A percentile compares a stretch with the other conserved stretches of the same genome.
phyloP scores from a whole-genome alignment of 2,113 vertebrate species.

The Fukomys damarensis region DNA sequence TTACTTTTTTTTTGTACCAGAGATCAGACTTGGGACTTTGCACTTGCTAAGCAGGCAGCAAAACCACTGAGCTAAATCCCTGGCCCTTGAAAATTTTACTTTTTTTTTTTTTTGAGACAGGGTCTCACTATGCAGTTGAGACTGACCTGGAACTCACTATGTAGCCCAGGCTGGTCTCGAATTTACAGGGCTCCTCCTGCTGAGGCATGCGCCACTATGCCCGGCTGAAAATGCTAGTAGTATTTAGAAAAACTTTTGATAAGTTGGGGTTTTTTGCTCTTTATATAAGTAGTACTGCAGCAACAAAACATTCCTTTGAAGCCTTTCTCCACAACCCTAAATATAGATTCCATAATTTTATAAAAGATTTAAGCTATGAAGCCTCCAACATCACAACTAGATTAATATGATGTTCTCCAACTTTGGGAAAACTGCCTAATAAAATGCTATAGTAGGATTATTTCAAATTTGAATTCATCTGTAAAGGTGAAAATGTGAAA shows the following conservation, averaged over 20 bases:
- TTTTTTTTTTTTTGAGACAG: no score
- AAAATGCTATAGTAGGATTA: slow-evolving; percentile 16
- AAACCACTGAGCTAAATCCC: no score
- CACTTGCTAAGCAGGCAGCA: no score
- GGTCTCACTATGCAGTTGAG: no score
- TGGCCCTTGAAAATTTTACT: no score
- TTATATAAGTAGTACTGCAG: slow-evolving; percentile 63
- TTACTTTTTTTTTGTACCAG: background rate
- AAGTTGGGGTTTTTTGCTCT: slow-evolving; percentile 6
- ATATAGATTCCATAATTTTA: slow-evolving; percentile 54
- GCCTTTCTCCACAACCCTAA: background rate
- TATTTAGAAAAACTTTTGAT: background rate
- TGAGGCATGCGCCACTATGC: no score
- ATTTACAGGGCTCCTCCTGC: no score
- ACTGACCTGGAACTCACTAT: no score
- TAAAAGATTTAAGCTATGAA: slow-evolving; percentile 45
- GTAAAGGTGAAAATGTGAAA: slow-evolving; percentile 67
- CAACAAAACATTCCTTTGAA: slow-evolving; percentile 35
- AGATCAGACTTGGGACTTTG: no score
- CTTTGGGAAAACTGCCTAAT: slow-evolving; percentile 52
- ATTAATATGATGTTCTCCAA: slow-evolving; percentile 62
- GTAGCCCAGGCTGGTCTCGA: no score
- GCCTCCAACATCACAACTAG: slow-evolving; percentile 55
- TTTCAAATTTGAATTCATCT: slow-evolving; percentile 62
- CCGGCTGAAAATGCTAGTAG: no score